These are phyloP conservation scores for Orthonyx spaldingii DNA, from an alignment of 2,113 vertebrate genomes.

Conservation along the genomic window DNA sequence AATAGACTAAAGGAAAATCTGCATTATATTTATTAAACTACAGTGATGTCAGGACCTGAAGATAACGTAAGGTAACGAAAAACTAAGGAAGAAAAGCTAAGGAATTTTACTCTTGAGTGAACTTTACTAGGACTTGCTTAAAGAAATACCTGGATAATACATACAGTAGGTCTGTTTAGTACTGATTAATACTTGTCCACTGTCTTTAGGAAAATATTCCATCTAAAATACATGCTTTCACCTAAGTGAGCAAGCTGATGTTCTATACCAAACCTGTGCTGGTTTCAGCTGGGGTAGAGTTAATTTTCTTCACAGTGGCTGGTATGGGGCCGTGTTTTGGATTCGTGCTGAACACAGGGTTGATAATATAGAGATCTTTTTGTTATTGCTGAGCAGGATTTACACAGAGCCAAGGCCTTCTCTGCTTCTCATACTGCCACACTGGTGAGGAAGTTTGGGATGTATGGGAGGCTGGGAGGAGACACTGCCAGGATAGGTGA, in stretches of 20 bases:
- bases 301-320: not conserved
- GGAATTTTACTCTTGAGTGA: not conserved
- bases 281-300: not conserved
- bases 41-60: not conserved
- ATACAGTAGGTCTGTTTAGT: not conserved
- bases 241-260: not conserved
- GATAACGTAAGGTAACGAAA: not conserved
- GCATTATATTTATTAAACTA: not conserved
- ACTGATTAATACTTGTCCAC: not conserved
- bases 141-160: not conserved
- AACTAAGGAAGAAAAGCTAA: not conserved
- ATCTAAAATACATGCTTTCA: not conserved
- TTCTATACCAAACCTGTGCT: not conserved
- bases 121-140: not conserved
- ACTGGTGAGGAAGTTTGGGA: not conserved
- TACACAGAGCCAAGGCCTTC: not conserved
- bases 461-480: not conserved
- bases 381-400: not conserved
- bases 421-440: rapidly evolving
- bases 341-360: not conserved
- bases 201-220: not conserved
- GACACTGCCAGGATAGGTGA: not conserved
- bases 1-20: not conserved
- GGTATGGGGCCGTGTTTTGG: not conserved
- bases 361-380: not conserved